These are phyloP conservation scores for Manduca sexta DNA, from an alignment of 1,140 invertebrate species.

Conservation along the genomic window DNA sequence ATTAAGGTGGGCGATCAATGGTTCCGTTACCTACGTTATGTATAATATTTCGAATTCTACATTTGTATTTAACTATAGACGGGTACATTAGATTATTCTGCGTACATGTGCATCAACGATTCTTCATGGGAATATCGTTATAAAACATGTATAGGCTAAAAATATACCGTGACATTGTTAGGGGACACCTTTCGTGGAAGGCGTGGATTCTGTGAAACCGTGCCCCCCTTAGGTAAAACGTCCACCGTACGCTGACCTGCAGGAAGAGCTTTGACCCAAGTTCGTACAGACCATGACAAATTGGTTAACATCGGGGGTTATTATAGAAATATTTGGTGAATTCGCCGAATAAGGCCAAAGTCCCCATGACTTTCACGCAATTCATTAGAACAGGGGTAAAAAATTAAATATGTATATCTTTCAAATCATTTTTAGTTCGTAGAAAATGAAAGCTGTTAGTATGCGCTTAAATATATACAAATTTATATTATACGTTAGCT, in stretches of 20 bases:
- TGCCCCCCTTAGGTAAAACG: slow-evolving; percentile 9
- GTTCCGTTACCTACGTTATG: too few relatives aligned
- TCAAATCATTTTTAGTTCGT: neutral
- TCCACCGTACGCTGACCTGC: slow-evolving; percentile 10
- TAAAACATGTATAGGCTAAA: slow-evolving; percentile 5
- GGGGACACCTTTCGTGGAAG: slow-evolving; percentile 12
- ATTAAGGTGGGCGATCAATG: too few relatives aligned
- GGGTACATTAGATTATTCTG: too few relatives aligned
- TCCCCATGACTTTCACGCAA: slow-evolving; percentile 9
- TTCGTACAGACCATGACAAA: neutral
- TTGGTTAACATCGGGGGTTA: neutral
- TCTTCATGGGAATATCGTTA: neutral
- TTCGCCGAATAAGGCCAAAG: slow-evolving; percentile 14
- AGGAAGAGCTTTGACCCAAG: slow-evolving; percentile 2
- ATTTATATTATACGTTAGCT: too few relatives aligned
- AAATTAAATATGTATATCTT: neutral
- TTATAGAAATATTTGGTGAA: slow-evolving; percentile 4
- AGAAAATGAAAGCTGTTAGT: neutral
- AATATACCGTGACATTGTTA: slow-evolving; percentile 15
- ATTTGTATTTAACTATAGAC: too few relatives aligned
- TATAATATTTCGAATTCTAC: too few relatives aligned
- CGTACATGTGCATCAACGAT: too few relatives aligned
- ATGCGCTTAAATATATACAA: neutral
- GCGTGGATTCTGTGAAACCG: slow-evolving; percentile 10
- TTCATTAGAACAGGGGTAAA: slow-evolving; percentile 11